A percentile compares a stretch with the other conserved stretches of the same genome.
Conservation (phyloP, 2,888 invertebrate species). For the Argyresthia goedartella region DNA sequence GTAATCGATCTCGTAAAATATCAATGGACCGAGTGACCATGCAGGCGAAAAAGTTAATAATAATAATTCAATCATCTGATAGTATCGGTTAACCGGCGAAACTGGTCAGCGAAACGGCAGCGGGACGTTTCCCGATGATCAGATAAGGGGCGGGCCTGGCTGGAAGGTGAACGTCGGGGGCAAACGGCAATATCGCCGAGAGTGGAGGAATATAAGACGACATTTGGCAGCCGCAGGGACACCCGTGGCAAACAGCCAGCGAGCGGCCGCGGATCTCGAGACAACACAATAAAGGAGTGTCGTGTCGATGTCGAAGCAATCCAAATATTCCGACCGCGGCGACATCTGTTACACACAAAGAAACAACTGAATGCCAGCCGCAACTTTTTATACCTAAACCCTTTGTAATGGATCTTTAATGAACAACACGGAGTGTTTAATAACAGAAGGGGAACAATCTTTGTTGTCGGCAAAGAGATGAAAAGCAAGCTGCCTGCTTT, state of each 20-base stretch:
- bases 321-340: constrained; percentile 43
- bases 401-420: too few species aligned
- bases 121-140: background rate
- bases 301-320: constrained; percentile 43
- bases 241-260: constrained; percentile 49
- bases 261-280: constrained; percentile 28
- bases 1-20: background rate
- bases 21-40: constrained; percentile 2
- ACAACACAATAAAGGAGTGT: constrained; percentile 59
- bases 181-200: constrained; percentile 38
- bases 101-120: constrained; percentile 6
- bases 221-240: constrained; percentile 36
- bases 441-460: too few species aligned
- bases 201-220: constrained; percentile 36
- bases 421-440: too few species aligned
- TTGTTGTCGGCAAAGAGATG: too few species aligned
- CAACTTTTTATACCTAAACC: too few species aligned
- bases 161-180: background rate
- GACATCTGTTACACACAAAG: constrained; percentile 14
- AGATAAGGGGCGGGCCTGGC: constrained; percentile 1
- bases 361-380: background rate
- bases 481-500: too few species aligned
- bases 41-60: constrained; percentile 11
- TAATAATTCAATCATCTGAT: constrained; percentile 15
- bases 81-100: constrained; percentile 8